Percentiles rank a stretch among this genome's conserved stretches.
These are phyloP conservation scores for Prorops nasuta DNA, from an alignment of 1,140 invertebrate species.

Conservation along the genomic window DNA sequence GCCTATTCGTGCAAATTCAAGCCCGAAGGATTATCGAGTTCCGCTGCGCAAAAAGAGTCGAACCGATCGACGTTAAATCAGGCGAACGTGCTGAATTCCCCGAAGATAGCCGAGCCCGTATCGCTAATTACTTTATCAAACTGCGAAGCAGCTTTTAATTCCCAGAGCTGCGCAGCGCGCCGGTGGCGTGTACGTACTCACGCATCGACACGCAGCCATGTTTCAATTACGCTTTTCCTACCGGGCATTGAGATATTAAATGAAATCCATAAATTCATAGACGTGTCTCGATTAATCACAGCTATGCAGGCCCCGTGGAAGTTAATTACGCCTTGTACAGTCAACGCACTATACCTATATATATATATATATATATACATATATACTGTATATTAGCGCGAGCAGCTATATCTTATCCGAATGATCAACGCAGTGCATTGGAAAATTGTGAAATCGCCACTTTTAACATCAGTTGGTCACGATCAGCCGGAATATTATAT, in stretches of 20 bases:
- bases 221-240: constrained; percentile 27
- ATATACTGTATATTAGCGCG: too few species aligned
- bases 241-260: constrained; percentile 34
- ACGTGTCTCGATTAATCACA: constrained; percentile 33
- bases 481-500: too few species aligned
- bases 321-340: constrained; percentile 24
- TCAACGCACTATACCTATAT: too few species aligned
- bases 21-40: too few species aligned
- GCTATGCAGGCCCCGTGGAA: constrained; percentile 14
- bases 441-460: too few species aligned
- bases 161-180: constrained; percentile 15
- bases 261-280: constrained; percentile 37
- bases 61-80: too few species aligned
- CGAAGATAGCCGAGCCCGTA: too few species aligned
- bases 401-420: constrained; percentile 32
- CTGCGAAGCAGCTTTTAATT: constrained; percentile 26
- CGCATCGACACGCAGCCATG: constrained; percentile 26
- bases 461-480: too few species aligned
- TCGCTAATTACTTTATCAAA: constrained; percentile 36
- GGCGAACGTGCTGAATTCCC: too few species aligned
- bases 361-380: too few species aligned
- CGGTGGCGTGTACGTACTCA: constrained; percentile 21
- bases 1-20: too few species aligned
- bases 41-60: too few species aligned
- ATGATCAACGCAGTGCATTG: constrained; percentile 25